A percentile compares a stretch with the other conserved stretches of the same genome.
Evolutionary conservation across 2,888 invertebrate genomes (phyloP).

Genomic region (Standfussiana lucernea): DNA sequence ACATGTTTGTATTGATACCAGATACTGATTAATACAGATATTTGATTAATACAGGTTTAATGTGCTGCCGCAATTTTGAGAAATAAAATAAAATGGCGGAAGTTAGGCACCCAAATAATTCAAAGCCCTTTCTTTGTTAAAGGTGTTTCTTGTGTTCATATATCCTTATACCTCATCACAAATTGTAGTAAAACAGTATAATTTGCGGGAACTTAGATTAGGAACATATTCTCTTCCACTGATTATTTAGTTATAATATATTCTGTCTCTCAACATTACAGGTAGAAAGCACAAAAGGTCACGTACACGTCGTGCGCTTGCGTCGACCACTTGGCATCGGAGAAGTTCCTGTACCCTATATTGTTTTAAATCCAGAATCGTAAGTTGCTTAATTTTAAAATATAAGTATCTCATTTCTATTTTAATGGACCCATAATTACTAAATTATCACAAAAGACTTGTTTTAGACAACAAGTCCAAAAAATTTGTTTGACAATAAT

Average conservation of each 20-base stretch:
- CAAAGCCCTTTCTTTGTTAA: background rate
- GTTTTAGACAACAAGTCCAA: background rate
- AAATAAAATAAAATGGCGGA: too few species aligned
- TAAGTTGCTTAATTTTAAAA: conserved; percentile 62
- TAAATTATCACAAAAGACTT: background rate
- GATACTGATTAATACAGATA: too few species aligned
- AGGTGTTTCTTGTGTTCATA: background rate
- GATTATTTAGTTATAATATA: background rate
- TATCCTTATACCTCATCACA: background rate
- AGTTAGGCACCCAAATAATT: too few species aligned
- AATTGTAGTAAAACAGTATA: background rate
- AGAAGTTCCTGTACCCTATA: conserved; percentile 74
- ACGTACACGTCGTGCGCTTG: conserved; percentile 77
- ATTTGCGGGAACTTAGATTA: background rate
- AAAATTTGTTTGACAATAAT: too few species aligned
- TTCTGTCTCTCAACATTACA: conserved; percentile 33
- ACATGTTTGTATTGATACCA: too few species aligned
- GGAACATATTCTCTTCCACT: background rate
- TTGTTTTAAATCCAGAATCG: conserved; percentile 72
- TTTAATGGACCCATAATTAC: background rate
- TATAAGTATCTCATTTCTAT: background rate
- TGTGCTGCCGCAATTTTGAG: too few species aligned
- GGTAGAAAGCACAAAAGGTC: conserved; percentile 79
- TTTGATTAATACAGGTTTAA: too few species aligned
- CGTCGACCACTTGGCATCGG: conserved; percentile 77